A percentile compares a stretch with the other conserved stretches of the same genome.
These are phyloP conservation scores for Hepsetus odoe DNA, from an alignment of 2,113 vertebrate species.

Conservation along the genomic window DNA sequence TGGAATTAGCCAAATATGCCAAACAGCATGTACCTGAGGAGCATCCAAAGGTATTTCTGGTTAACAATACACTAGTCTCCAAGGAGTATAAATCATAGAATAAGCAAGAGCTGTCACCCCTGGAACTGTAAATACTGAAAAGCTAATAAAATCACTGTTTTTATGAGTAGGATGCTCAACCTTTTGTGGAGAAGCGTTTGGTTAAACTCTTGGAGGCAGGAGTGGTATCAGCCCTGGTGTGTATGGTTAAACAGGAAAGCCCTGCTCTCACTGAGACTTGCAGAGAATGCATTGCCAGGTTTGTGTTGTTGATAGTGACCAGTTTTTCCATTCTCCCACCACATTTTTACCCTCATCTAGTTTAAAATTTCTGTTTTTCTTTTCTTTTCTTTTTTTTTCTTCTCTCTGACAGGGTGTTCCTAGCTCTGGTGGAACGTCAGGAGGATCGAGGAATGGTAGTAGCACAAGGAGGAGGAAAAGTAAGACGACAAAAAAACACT, in stretches of 20 bases:
- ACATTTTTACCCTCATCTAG: too few relatives aligned
- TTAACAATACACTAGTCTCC: background rate
- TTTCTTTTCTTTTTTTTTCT: background rate
- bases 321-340: too few relatives aligned
- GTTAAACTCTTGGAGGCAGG: conserved; percentile 86
- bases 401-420: conserved; percentile 82
- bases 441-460: conserved; percentile 91
- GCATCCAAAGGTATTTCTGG: conserved; percentile 87
- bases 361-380: too few relatives aligned
- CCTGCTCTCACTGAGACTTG: conserved; percentile 85
- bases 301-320: background rate
- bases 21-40: conserved; percentile 96
- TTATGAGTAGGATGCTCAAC: conserved; percentile 80
- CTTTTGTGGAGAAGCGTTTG: conserved; percentile 84
- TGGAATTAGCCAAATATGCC: conserved; percentile 96
- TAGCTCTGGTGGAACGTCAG: conserved; percentile 89
- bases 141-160: background rate
- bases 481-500: conserved; percentile 61
- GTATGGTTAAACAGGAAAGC: conserved; percentile 93
- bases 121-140: background rate
- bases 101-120: background rate
- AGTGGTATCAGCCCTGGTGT: conserved; percentile 89
- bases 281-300: conserved; percentile 93
- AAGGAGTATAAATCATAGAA: too few relatives aligned
- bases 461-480: conserved; percentile 96